Base-by-base conservation (phyloP, 1,140 invertebrate genomes). In the Sweltsa coloradensis region DNA sequence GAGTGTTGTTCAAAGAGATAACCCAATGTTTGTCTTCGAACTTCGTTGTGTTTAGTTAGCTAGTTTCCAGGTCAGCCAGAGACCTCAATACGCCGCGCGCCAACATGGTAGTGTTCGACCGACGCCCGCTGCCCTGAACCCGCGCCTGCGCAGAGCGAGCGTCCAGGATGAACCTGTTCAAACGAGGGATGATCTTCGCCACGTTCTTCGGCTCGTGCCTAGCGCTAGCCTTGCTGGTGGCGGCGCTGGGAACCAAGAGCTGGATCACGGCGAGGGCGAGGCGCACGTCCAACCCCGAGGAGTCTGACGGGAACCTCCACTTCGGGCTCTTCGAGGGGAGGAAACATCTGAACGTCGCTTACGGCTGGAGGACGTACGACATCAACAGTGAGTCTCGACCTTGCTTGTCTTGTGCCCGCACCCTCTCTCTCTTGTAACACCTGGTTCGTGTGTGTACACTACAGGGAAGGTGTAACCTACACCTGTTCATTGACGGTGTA, bases 181-280 rank as follows among this genome's bases (percentile, higher is more conserved):
- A 79, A 56, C 67, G 84, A 50, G 81, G 84, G 19, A 79, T 91
- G 65, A 84, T 93, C 29, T 90, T 90, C 57, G 77, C 85, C 44
- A 93, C 89, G 18, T 92, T 94, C 61, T 82, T 93, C 51, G 77
- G 88, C 5, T 85, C 85, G 46, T 81, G 87, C 58, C 62, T 89
- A 40, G 83, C 83, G 45, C 80, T 92, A 41, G 87, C 81, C 5
- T 61, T 95, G 34, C 72, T 92, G 1, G 78, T 87, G 11, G 84
- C 85, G 9, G 83, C 87, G 22, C 64, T 95, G 45, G 87, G 85
- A 1, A 94, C 89, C 0, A 83, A 88, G 54, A 79, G 87, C 55
- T 96, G 92, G 92, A 76, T 90, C 1, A 78, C 80, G 24, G 84
- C 88, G 0, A 72, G 69, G 49, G 85, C 89, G 1, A 75, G 76